Evolutionary conservation across 2,113 vertebrate species (phyloP).

Genomic region (Coturnix japonica): DNA sequence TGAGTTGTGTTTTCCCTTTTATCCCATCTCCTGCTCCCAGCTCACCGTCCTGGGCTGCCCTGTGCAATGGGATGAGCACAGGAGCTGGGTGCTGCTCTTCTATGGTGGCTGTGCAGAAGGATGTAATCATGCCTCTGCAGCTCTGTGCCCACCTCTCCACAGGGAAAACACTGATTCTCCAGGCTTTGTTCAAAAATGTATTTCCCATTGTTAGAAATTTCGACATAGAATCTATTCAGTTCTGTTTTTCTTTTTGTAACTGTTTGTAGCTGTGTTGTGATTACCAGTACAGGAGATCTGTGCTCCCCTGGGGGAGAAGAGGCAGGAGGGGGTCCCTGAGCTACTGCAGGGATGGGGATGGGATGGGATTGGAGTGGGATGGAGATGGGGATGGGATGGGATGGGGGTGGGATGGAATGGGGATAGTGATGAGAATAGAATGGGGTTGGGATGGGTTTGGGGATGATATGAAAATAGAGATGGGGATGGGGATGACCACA

Average conservation of each 20-base stretch:
- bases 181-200: not conserved
- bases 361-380: not conserved
- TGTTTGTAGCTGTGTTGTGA: accelerated
- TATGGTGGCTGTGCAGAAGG: not conserved
- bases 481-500: no score
- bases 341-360: accelerated
- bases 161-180: not conserved
- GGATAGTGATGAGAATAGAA: not conserved
- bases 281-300: no score
- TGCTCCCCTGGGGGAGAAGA: not conserved
- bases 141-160: not conserved
- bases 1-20: not conserved
- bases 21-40: not conserved
- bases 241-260: not conserved
- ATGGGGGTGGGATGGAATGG: not conserved
- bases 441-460: no score
- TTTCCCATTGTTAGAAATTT: not conserved
- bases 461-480: not conserved
- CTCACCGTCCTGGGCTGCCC: not conserved
- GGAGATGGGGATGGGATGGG: not conserved
- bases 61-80: not conserved
- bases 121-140: not conserved
- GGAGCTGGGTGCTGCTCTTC: not conserved
- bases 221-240: not conserved
- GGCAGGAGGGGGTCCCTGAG: not conserved